A percentile compares a stretch with the other conserved stretches of the same genome.
These are phyloP conservation scores for Siniperca scherzeri DNA, from an alignment of 2,797 vertebrate species.

Conservation along the genomic window DNA sequence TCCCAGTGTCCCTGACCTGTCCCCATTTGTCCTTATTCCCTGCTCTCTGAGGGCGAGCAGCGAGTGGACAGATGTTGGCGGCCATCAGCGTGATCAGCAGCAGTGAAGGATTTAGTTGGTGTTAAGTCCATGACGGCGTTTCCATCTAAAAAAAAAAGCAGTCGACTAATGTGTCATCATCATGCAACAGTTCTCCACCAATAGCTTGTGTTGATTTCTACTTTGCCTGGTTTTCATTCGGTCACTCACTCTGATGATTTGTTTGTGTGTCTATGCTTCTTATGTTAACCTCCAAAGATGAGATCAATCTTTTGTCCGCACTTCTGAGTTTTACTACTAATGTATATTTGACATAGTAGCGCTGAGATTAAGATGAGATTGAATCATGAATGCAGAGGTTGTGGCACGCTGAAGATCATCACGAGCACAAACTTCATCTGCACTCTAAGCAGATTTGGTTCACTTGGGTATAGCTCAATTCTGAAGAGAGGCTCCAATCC, in stretches of 20 bases:
- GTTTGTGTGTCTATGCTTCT: background rate
- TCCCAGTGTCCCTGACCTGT: slow-evolving; percentile 47
- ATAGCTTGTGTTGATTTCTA: background rate
- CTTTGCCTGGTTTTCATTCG: background rate
- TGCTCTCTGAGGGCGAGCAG: slow-evolving; percentile 33
- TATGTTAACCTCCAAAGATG: background rate
- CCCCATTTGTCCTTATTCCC: slow-evolving; percentile 15
- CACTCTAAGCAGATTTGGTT: slow-evolving; percentile 56
- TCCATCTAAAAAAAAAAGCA: slow-evolving; percentile 43
- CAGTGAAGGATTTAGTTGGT: slow-evolving; percentile 62
- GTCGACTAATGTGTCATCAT: slow-evolving; percentile 26
- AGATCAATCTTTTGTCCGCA: background rate
- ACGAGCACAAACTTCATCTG: slow-evolving; percentile 19
- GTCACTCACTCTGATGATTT: background rate
- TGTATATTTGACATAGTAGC: background rate
- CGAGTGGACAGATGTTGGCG: slow-evolving; percentile 69
- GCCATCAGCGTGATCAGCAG: slow-evolving; percentile 67
- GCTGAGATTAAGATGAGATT: slow-evolving; percentile 22
- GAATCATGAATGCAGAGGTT: background rate
- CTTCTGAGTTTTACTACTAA: background rate
- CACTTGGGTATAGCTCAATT: slow-evolving; percentile 5
- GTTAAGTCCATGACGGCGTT: slow-evolving; percentile 57
- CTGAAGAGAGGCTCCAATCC: slow-evolving; percentile 19
- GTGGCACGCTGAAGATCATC: background rate
- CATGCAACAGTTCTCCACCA: background rate